A percentile compares a stretch with the other conserved stretches of the same genome.
phyloP scores from a whole-genome alignment of 2,888 invertebrate species.

The Tridacna gigas region DNA sequence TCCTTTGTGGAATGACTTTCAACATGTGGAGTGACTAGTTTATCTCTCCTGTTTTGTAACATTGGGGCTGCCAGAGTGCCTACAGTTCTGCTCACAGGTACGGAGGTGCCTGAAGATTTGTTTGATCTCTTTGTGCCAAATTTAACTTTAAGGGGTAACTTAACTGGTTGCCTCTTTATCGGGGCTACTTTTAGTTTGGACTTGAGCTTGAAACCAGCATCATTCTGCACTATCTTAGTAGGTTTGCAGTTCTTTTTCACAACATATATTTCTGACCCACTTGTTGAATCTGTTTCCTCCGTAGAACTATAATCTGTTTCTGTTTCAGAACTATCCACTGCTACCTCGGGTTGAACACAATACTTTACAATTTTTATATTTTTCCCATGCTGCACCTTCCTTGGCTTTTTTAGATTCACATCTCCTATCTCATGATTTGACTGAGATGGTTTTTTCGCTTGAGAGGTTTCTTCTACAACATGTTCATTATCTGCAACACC shows the following conservation, averaged over 20 bases:
- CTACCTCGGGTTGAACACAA: constrained; percentile 41
- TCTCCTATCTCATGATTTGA: not conserved
- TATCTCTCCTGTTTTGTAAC: not conserved
- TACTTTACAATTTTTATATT: constrained; percentile 55
- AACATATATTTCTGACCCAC: constrained; percentile 37
- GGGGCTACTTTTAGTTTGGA: constrained; percentile 33
- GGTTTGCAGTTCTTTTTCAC: constrained; percentile 32
- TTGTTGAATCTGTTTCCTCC: constrained; percentile 42
- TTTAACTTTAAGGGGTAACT: constrained; percentile 48
- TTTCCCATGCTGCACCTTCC: constrained; percentile 3
- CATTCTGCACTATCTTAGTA: constrained; percentile 16
- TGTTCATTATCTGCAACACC: constrained; percentile 42
- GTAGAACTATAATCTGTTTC: constrained; percentile 41
- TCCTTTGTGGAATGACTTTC: constrained; percentile 10
- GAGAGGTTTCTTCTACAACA: constrained; percentile 13
- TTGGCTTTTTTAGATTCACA: constrained; percentile 12
- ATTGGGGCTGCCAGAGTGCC: constrained; percentile 21
- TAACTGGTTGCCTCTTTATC: constrained; percentile 24
- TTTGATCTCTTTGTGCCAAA: constrained; percentile 35
- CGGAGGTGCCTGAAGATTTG: constrained; percentile 27
- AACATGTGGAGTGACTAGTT: not conserved
- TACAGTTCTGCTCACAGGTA: constrained; percentile 12
- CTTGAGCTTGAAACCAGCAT: constrained; percentile 12
- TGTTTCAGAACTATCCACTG: constrained; percentile 51
- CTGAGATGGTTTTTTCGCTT: constrained; percentile 15